Conservation (phyloP, 2,113 vertebrate species). For the Eclectus roratus region DNA sequence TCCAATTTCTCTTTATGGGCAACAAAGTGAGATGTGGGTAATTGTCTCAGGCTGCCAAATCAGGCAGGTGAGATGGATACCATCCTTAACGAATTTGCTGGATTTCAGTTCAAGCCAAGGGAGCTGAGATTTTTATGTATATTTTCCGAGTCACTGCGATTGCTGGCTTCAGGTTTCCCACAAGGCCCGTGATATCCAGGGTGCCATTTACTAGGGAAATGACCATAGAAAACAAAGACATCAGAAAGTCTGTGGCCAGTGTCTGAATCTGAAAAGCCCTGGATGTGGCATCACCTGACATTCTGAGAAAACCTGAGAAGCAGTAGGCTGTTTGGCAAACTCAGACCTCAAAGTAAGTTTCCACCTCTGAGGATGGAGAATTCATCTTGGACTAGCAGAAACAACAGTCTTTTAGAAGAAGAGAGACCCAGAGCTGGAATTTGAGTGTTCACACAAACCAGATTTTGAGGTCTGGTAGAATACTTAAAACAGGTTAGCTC, state of each 20-base stretch:
- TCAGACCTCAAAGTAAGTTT: background rate
- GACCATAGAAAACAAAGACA: background rate
- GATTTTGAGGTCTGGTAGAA: background rate
- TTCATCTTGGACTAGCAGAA: background rate
- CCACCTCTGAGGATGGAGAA: background rate
- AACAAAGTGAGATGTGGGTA: background rate
- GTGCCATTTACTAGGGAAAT: background rate
- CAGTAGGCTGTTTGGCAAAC: background rate
- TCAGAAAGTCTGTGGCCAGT: background rate
- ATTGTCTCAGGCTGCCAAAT: background rate
- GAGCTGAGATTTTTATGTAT: background rate
- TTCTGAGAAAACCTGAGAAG: background rate
- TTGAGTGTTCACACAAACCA: background rate
- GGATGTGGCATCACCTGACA: background rate
- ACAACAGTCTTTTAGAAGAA: background rate
- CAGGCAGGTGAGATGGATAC: background rate
- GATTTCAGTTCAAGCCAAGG: background rate
- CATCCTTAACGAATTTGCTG: background rate
- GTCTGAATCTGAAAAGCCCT: background rate
- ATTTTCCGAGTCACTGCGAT: background rate
- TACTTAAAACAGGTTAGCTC: background rate
- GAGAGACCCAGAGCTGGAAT: accelerated
- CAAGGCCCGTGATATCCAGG: background rate
- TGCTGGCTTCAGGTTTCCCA: background rate
- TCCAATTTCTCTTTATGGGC: background rate